Evolutionary conservation across 1,140 invertebrate species (phyloP), one percentile per base, ranked within the genome.

Genomic region (Nephotettix cincticeps): DNA sequence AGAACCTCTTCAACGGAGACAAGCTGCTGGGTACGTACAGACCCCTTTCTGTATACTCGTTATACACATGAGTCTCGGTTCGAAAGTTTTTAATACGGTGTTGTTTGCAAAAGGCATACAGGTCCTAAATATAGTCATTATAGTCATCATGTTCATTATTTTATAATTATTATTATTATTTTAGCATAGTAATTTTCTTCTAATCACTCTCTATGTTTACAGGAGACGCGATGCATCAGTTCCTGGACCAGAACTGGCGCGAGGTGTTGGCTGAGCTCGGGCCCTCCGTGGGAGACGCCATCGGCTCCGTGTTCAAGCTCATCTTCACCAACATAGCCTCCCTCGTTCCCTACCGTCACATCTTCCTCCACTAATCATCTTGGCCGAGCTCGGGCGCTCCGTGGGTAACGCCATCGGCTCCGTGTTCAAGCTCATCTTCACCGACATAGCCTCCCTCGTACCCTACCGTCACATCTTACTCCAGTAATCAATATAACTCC

Each of bases 241-340:
- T 86, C 71, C 72, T 87, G 9, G 86, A 87, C 76, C 85, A 87
- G 27, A 86, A 87, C 70, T 85, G 84, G 84, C 71, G 81, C 32
- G 81, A 81, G 29, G 76, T 86, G 29, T 79, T 80, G 1, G 69
- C 80, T 1, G 86, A 87, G 71, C 76, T 86, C 0, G 78, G 80
- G 30, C 64, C 75, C 0, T 76, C 83, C 4, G 81, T 86, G 1
- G 79, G 80, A 45, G 77, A 80, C 29, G 82, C 82, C 0, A 80
- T 84, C 69, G 80, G 78, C 0, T 47, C 77, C 6, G 80, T 85
- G 32, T 81, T 83, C 67, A 78, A 79, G 54, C 75, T 79, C 0
- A 76, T 85, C 30, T 68, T 83, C 1, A 80, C 81, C 69, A 75
- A 79, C 63, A 75, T 83, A 0, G 81, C 85, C 27, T 74, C 77